Evolutionary conservation across 2,888 invertebrate genomes (phyloP), one percentile per base, ranked within the genome.

Genomic region (Dyspetes luteomarginatus): DNA sequence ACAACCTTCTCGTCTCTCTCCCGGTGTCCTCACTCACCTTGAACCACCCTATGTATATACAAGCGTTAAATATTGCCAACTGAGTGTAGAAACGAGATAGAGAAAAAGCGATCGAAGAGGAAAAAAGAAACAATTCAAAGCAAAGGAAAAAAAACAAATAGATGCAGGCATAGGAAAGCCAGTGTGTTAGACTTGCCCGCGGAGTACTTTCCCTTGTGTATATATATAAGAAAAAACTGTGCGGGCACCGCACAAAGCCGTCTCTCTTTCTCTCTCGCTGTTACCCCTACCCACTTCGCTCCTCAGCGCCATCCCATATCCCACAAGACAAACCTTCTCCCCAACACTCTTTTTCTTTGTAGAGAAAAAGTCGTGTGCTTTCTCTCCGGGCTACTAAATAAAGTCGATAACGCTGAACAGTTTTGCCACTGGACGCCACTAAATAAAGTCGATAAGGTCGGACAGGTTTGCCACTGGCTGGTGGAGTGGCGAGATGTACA

Each of bases 371-470:
- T n/a, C 62, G 52, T 45, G 48, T 36, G 17, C 55, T 64, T 74
- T 64, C 56, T 69, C 64, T 64, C 48, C 22, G 28, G 24, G 56
- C 74, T 64, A 79, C 79, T 79, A 79, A 79, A 79, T 79, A 79
- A 74, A 79, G 74, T 79, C 74, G 78, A 79, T 79, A 79, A 79
- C 78, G 69, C 41, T 79, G 74, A 79, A 74, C 78, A 79, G 78
- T 79, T 79, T 79, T 79, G 78, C 78, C 74, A 74, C 78, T 69
- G 74, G 78, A 74, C 73, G 74, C 78, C 69, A 79, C 74, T 79
- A 79, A 79, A 79, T 79, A 79, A 79, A 79, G 74, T 69, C 74
- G 78, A 79, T 79, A 79, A 79, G 78, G 78, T 69, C 68, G 74
- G 78, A 74, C 78, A 64, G 79, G 64, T 71, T 69, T 55, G 74